Base-by-base conservation (phyloP, 2,113 vertebrate species). In the Neopipo cinnamomea region DNA sequence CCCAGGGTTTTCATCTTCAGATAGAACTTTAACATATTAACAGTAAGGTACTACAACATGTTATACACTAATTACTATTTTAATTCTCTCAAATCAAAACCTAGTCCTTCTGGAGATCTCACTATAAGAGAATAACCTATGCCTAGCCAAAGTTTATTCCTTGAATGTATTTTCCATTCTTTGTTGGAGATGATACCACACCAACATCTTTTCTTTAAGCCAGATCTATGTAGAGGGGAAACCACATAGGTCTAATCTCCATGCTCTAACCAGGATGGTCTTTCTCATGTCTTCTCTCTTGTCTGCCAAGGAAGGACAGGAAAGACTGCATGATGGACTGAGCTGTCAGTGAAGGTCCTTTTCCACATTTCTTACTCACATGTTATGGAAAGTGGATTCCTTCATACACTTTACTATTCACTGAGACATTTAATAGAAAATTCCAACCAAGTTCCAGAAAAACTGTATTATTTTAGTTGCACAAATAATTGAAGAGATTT, bases 261-360 rank as follows among this genome's bases (percentile, higher is more conserved):
- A 50, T 62, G 31, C 24, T 81, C 3, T 70, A 65, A 42, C 10
- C 14, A 47, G 39, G 5, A 42, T 14, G 11, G 4, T 55, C 13
- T 55, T 42, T 33, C 11, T 52, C 16, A 8, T 61, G 61, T 39
- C 22, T 37, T 61, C 46, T 46, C 5, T 46, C 35, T 41, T 59
- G 23, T 39, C 33, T 84, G 22, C 31, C 27, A 44, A 25, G 5
- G 5, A n/a, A 74, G n/a, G 55, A 70, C 21, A 44, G 27, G 33
- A 44, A 71, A 72, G 28, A 14, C 14, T 41, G 4, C 6, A 24
- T 0, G 0, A 68, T 12, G n/a, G 24, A 52, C 20, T 56, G 24
- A 50, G 24, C 10, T 73, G 30, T 14, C 42, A 37, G 65, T 20
- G 17, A 72, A 9, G 6, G 13, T 30, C 68, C 39, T 66, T 74